phyloP scores from a whole-genome alignment of 2,888 invertebrate species.

The Himalopsyche tibetana region DNA sequence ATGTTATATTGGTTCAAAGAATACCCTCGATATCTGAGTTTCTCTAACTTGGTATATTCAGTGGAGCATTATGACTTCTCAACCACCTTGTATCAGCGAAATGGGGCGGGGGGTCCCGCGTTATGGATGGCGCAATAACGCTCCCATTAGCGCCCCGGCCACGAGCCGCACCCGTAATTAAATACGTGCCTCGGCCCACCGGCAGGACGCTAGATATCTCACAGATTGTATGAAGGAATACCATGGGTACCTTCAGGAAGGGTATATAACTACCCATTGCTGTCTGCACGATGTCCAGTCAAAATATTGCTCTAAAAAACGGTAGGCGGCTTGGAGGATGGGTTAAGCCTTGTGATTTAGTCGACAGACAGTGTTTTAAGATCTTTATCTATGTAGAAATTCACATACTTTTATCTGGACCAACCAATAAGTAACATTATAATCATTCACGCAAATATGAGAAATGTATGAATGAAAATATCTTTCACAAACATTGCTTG shows the following conservation, averaged over 20 bases:
- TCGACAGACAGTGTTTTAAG: too few relatives aligned
- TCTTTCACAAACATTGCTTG: too few relatives aligned
- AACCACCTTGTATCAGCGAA: not conserved
- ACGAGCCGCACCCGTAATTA: slow-evolving; percentile 65
- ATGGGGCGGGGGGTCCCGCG: slow-evolving; percentile 50
- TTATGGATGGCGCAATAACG: slow-evolving; percentile 65
- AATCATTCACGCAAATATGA: too few relatives aligned
- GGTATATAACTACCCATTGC: not conserved
- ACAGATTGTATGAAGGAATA: slow-evolving; percentile 11
- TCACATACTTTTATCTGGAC: too few relatives aligned
- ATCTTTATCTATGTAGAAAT: too few relatives aligned
- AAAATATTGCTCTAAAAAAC: too few relatives aligned
- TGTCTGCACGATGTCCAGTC: not conserved
- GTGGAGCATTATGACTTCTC: not conserved
- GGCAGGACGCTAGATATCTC: slow-evolving; percentile 42
- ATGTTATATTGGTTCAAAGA: too few relatives aligned
- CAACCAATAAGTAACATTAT: too few relatives aligned
- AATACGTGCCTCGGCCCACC: slow-evolving; percentile 64
- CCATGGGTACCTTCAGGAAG: not conserved
- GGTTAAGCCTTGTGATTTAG: too few relatives aligned
- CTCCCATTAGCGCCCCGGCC: slow-evolving; percentile 64
- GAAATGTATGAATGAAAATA: too few relatives aligned
- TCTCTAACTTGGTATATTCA: not conserved
- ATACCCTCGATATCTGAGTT: not conserved
- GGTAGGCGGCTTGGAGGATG: too few relatives aligned